phyloP scores from a whole-genome alignment of 2,888 invertebrate genomes.

The Pyrocoelia pectoralis region DNA sequence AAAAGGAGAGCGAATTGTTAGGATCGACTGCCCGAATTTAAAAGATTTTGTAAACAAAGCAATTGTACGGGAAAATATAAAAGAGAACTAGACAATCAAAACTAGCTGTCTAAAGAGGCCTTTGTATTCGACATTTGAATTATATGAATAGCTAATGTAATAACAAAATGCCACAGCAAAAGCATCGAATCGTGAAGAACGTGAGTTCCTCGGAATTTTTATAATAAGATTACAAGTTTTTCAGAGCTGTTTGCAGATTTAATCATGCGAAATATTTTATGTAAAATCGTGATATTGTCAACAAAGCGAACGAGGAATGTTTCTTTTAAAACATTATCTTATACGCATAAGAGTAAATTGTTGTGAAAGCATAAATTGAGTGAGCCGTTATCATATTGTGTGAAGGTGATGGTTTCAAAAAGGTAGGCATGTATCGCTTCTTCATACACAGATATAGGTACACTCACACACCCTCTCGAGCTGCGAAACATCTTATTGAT shows the following conservation, averaged over 20 bases:
- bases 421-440: constrained; percentile 41
- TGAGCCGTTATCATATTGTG: not conserved
- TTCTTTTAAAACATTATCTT: constrained; percentile 5
- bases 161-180: constrained; percentile 30
- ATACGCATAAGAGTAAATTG: not conserved
- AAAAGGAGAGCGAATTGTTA: too few species aligned
- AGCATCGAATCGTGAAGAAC: constrained; percentile 35
- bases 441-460: constrained; percentile 47
- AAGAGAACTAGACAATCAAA: not conserved
- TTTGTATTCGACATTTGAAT: constrained; percentile 24
- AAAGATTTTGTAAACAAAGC: too few species aligned
- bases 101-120: not conserved
- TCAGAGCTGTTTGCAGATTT: constrained; percentile 33
- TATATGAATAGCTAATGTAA: constrained; percentile 31
- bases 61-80: too few species aligned
- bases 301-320: constrained; percentile 17
- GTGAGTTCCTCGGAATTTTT: constrained; percentile 34
- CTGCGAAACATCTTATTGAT: constrained; percentile 51
- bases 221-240: constrained; percentile 36
- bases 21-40: too few species aligned
- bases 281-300: constrained; percentile 34
- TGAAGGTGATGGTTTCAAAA: constrained; percentile 38
- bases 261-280: constrained; percentile 37
- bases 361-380: not conserved
- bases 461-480: constrained; percentile 38